These are phyloP conservation scores for Acrocyrtus sp. DNA, from an alignment of 2,888 invertebrate species.

Conservation along the genomic window DNA sequence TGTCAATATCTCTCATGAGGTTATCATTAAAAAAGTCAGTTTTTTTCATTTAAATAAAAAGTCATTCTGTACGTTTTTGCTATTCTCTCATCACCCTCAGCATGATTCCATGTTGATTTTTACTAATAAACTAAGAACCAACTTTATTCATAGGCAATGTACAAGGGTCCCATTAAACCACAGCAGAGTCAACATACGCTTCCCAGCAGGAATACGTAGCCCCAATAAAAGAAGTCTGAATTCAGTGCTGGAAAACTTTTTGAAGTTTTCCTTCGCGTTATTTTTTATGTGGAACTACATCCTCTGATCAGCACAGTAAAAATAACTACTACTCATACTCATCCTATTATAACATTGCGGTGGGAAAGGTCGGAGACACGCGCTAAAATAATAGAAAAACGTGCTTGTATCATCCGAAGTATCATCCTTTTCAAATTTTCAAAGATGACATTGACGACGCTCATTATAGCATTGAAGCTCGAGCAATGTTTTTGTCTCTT, in stretches of 20 bases:
- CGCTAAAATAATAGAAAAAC: not conserved
- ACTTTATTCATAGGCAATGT: not conserved
- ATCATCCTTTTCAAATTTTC: conserved; percentile 9
- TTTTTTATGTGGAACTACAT: too few species aligned
- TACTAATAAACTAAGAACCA: not conserved
- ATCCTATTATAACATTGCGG: not conserved
- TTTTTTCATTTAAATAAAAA: too few species aligned
- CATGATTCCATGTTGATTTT: not conserved
- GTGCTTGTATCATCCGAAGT: not conserved
- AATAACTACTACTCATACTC: conserved; percentile 28
- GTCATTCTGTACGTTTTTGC: not conserved
- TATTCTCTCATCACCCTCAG: not conserved
- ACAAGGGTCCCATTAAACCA: not conserved
- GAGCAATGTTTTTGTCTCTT: not conserved
- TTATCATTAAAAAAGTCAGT: too few species aligned
- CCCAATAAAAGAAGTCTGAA: too few species aligned
- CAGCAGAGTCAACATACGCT: conserved; percentile 3
- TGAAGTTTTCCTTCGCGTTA: not conserved
- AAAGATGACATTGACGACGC: conserved; percentile 17
- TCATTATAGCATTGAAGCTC: not conserved
- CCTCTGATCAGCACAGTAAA: not conserved
- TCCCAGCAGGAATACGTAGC: conserved; percentile 12
- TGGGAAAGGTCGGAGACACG: not conserved
- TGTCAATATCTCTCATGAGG: too few species aligned
- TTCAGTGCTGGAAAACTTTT: not conserved